Evolutionary conservation across 2,797 vertebrate genomes (phyloP).

Genomic region (Malacoraja senta): DNA sequence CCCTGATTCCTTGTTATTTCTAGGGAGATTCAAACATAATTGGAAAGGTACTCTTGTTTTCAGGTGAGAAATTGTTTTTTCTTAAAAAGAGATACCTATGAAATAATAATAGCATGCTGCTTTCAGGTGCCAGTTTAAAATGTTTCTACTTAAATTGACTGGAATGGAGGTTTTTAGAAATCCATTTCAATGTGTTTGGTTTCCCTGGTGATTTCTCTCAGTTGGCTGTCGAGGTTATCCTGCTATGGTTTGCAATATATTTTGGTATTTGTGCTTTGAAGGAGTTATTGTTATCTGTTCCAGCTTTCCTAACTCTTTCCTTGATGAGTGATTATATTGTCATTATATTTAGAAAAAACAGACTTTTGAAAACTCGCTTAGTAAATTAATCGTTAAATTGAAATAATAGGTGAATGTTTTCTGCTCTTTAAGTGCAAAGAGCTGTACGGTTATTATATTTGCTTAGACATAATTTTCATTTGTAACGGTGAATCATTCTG

Average conservation of each 20-base stretch:
- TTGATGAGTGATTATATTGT: not conserved
- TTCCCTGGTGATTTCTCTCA: conserved; percentile 38
- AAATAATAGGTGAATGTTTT: not conserved
- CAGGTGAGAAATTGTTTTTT: not conserved
- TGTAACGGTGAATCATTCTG: conserved; percentile 22
- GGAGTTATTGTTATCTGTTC: not conserved
- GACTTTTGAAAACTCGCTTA: not conserved
- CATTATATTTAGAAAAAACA: not conserved
- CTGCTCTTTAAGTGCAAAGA: not conserved
- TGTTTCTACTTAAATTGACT: conserved; percentile 25
- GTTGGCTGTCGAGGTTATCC: conserved; percentile 33
- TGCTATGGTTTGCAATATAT: conserved; percentile 31
- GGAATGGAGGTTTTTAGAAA: conserved; percentile 22
- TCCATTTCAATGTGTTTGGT: conserved; percentile 31
- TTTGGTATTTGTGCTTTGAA: conserved; percentile 17
- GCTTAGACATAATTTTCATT: conserved; percentile 9
- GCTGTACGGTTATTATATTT: conserved; percentile 23
- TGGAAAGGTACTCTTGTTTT: conserved; percentile 26
- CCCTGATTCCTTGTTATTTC: not conserved
- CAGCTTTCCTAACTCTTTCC: conserved; percentile 26
- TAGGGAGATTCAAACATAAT: not conserved
- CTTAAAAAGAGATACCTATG: not conserved
- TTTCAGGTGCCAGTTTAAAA: conserved; percentile 13
- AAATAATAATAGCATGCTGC: not conserved
- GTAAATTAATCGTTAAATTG: not conserved